Evolutionary conservation across 1,140 invertebrate species (phyloP), one percentile per base, ranked within the genome.

Genomic region (Dysdera silvatica): DNA sequence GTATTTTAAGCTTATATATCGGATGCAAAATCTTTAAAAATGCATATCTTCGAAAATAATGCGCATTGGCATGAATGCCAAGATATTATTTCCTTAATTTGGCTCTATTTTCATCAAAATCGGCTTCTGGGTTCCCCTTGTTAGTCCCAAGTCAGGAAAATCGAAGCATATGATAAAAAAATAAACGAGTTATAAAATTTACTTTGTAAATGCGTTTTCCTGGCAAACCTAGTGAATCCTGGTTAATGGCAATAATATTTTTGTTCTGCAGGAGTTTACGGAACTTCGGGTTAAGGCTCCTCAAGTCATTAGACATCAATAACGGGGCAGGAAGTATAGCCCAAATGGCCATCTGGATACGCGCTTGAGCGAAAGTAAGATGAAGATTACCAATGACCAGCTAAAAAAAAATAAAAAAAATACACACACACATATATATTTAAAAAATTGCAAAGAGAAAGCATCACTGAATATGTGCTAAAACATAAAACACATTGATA

Each of bases 311-410:
- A 2, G 77, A 78, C 74, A 79, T 78, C 12, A 78, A 67, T n/a
- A 79, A 67, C 12, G 77, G 77, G 23, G 78, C 75, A 8, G 78
- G 74, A 52, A 77, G 55, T 35, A 79, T 74, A 6, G 73, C 68
- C 78, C 78, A 79, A 61, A 80, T 71, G 18, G 71, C 77, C 76
- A 79, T 77, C 65, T 79, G 78, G 7, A 70, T 71, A 60, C 73
- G 68, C 28, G 69, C 64, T 57, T 79, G 75, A 24, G 74, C 73
- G 54, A 71, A 67, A 55, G 68, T 72, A 8, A 77, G 67, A 26
- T 73, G 74, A 67, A 69, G 70, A 63, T 77, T 74, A 7, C 76
- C 76, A 61, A 76, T 70, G 26, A 77, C 72, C 8, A 76, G 58
- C 74, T 76, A 29, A n/a, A 48, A 53, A 35, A 12, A 51, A 12